Percentiles rank a stretch among this genome's conserved stretches.
Evolutionary conservation across 2,888 invertebrate species (phyloP).

Genomic region (Heliconius cydno): DNA sequence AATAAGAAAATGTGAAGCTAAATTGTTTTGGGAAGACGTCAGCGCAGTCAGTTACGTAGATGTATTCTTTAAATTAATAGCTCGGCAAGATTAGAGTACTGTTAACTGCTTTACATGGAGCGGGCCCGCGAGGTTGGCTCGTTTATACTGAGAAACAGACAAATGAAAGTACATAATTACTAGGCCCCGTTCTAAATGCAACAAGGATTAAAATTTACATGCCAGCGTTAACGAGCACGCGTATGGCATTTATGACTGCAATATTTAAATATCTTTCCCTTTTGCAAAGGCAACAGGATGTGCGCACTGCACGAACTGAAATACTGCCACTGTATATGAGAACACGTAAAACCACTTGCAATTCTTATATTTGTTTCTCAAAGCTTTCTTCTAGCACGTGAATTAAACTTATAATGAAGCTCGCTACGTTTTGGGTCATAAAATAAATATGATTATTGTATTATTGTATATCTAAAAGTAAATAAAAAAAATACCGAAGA

Average conservation of each 20-base stretch:
- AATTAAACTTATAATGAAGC: background rate
- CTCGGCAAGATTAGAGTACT: conserved; percentile 80
- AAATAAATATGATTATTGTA: background rate
- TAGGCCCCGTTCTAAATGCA: conserved; percentile 81
- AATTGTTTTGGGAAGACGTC: conserved; percentile 72
- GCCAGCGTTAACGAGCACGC: conserved; percentile 77
- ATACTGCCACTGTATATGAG: conserved; percentile 30
- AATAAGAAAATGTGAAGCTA: conserved; percentile 83
- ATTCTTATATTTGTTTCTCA: conserved; percentile 6
- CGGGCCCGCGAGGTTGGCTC: conserved; percentile 74
- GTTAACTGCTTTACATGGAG: conserved; percentile 82
- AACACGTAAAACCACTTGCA: conserved; percentile 11
- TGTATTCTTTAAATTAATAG: conserved; percentile 84
- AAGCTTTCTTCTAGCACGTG: background rate
- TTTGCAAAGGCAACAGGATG: conserved; percentile 52
- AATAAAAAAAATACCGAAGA: too few species aligned
- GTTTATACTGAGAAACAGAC: conserved; percentile 80
- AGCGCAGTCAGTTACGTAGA: conserved; percentile 79
- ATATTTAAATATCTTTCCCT: conserved; percentile 69
- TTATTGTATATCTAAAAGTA: background rate
- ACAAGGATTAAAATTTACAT: conserved; percentile 82
- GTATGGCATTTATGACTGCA: conserved; percentile 80
- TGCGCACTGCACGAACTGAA: conserved; percentile 46
- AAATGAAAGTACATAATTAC: conserved; percentile 84
- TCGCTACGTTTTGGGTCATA: background rate